Evolutionary conservation across 2,888 invertebrate genomes (phyloP).

Genomic region (Leptopilina myrica): DNA sequence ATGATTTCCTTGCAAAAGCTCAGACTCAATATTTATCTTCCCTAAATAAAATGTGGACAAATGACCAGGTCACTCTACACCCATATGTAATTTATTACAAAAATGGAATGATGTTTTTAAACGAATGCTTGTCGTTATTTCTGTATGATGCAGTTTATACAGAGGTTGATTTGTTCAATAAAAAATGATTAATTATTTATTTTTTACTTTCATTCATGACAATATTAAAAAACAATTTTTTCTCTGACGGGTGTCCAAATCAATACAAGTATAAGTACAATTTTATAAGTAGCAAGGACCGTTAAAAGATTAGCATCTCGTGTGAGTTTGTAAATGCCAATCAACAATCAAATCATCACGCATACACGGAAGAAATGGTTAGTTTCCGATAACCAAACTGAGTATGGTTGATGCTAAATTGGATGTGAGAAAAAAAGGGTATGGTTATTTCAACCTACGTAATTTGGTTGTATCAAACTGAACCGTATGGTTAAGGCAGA

Average conservation of each 20-base stretch:
- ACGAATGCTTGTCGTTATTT: not conserved
- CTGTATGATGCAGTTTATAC: not conserved
- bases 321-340: constrained; percentile 32
- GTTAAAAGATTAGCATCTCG: constrained; percentile 31
- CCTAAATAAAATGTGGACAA: constrained; percentile 6
- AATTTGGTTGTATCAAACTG: no score
- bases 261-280: not conserved
- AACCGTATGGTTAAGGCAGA: no score
- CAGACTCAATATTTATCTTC: not conserved
- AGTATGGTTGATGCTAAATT: no score
- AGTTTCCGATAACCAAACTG: no score
- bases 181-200: constrained; percentile 4
- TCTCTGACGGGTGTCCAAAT: not conserved
- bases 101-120: not conserved
- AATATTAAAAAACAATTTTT: no score
- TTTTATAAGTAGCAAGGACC: constrained; percentile 40
- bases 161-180: constrained; percentile 1
- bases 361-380: no score
- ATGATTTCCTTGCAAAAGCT: constrained; percentile 10
- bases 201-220: no score
- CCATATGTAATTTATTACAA: constrained; percentile 39
- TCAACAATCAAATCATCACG: not conserved
- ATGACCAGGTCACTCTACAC: constrained; percentile 39
- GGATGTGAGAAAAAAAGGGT: no score
- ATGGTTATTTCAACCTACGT: no score